A percentile compares a stretch with the other conserved stretches of the same genome.
These are phyloP conservation scores for Lethenteron reissneri DNA, from an alignment of 2,113 vertebrate genomes.

Conservation along the genomic window DNA sequence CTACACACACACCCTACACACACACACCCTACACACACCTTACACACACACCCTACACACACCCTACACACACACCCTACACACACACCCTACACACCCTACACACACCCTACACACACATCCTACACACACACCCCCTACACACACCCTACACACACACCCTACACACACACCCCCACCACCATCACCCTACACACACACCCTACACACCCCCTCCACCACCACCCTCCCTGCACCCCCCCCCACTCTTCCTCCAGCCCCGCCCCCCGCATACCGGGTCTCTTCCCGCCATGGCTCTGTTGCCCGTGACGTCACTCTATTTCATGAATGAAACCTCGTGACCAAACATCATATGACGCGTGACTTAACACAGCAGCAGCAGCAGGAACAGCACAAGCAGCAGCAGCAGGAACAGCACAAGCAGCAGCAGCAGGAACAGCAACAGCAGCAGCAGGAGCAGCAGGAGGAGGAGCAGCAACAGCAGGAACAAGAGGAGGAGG, in stretches of 20 bases:
- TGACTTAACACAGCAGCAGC: background rate
- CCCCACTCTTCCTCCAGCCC: background rate
- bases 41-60: background rate
- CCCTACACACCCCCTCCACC: background rate
- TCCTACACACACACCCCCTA: background rate
- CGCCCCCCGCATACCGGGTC: background rate
- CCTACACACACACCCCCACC: background rate
- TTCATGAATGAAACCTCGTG: conserved; percentile 4
- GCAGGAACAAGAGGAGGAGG: too few relatives aligned
- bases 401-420: too few relatives aligned
- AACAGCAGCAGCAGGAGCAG: too few relatives aligned
- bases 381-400: too few relatives aligned
- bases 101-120: background rate
- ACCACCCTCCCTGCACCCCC: background rate
- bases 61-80: background rate
- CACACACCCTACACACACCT: background rate
- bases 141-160: background rate
- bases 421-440: too few relatives aligned
- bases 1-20: background rate
- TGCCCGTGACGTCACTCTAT: conserved; percentile 1
- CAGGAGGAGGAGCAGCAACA: too few relatives aligned
- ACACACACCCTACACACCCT: background rate
- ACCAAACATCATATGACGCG: conserved; percentile 5
- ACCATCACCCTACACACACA: background rate
- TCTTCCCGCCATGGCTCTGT: background rate